These are phyloP conservation scores for Lamprotornis superbus DNA, from an alignment of 2,113 vertebrate genomes.

Conservation along the genomic window DNA sequence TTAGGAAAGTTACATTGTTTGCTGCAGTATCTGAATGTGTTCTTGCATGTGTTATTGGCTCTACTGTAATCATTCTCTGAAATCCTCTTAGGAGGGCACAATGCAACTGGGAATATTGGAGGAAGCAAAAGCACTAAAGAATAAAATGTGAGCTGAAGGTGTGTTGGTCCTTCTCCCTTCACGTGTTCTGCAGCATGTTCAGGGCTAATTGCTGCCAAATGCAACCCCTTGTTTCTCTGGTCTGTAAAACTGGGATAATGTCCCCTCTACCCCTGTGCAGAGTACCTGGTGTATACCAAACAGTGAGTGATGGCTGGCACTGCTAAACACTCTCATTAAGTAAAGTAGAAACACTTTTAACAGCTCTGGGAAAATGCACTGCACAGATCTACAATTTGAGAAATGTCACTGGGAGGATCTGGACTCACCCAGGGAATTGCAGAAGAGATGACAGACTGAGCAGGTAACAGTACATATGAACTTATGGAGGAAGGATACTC, in stretches of 20 bases:
- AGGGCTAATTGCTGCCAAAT: not conserved
- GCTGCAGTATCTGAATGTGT: not conserved
- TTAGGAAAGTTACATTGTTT: not conserved
- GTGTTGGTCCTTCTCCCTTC: not conserved
- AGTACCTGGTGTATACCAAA: not conserved
- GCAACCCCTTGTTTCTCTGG: not conserved
- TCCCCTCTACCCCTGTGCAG: not conserved
- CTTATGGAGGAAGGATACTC: not conserved
- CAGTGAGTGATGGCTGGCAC: not conserved
- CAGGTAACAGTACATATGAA: not conserved
- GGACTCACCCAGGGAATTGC: not conserved
- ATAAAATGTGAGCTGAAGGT: not conserved
- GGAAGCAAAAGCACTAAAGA: not conserved
- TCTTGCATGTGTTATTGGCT: not conserved
- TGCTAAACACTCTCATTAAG: not conserved
- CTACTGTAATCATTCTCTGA: not conserved
- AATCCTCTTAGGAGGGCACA: not conserved
- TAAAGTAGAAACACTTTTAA: constrained; percentile 1
- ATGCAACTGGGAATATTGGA: not conserved
- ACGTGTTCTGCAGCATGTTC: not conserved
- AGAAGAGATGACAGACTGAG: not conserved
- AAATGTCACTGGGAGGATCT: not conserved
- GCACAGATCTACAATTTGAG: not conserved
- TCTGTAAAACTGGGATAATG: not conserved
- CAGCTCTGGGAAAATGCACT: not conserved